Evolutionary conservation across 2,888 invertebrate genomes (phyloP), one percentile per base, ranked within the genome.

Genomic region (Aleiodes leptofemur): DNA sequence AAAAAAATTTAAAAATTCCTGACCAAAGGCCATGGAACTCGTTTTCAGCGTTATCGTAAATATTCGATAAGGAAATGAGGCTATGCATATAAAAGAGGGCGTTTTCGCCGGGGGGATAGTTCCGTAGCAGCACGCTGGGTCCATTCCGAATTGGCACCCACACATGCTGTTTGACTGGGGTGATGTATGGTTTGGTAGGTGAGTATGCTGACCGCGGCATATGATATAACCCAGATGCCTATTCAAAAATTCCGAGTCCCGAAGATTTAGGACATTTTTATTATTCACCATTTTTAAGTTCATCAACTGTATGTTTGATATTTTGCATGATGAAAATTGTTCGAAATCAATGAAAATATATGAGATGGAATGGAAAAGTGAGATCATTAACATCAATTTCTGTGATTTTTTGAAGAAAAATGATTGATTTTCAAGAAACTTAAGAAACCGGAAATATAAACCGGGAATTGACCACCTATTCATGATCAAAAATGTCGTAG

Each of bases 61-160:
- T 84, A 85, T 87, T 84, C 85, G 83, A 86, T 86, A 86, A 88
- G 88, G 89, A 88, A 89, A 89, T 88, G 86, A 86, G 84, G 82
- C 88, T 88, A 89, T 89, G 88, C 88, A 89, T 89, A 88, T 86
- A 85, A 88, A 87, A 86, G 80, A 83, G 84, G 79, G 80, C 71
- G 80, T 82, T 84, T 82, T 79, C 82, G 82, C 73, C 79, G 74
- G 81, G 81, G 81, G 57, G 53, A 31, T 61, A 80, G 81, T 82
- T 83, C 69, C 81, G 76, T 78, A 82, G 83, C 3, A 43, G 83
- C 82, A 83, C 83, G 82, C 79, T 80, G 78, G 82, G 81, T 86
- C 84, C 83, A 86, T 86, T 86, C 81, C 82, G 80, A 84, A 86
- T 84, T 82, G 82, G 82, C 84, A 82, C 78, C 84, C 72, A 69